phyloP scores from a whole-genome alignment of 2,888 invertebrate genomes.

The Papilio elwesi region DNA sequence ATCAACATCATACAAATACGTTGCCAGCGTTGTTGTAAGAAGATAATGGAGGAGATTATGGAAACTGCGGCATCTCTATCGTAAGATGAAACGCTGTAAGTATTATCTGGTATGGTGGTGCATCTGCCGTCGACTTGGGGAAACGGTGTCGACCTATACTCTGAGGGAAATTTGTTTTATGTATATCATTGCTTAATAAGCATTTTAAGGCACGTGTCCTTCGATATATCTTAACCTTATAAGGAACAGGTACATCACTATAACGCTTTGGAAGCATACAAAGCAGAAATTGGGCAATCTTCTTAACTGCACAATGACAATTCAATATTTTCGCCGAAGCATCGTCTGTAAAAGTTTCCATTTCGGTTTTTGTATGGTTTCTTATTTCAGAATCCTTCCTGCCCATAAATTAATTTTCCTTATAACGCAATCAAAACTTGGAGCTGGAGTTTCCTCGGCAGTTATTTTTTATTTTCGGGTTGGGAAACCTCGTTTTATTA shows the following conservation, averaged over 20 bases:
- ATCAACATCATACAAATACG: too few species aligned
- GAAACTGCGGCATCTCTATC: too few species aligned
- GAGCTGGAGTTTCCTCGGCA: slow-evolving; percentile 11
- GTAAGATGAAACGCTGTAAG: too few species aligned
- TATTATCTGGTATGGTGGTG: too few species aligned
- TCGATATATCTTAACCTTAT: background rate
- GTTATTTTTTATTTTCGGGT: slow-evolving; percentile 23
- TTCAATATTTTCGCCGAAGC: slow-evolving; percentile 64
- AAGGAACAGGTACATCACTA: slow-evolving; percentile 50
- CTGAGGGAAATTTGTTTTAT: too few species aligned
- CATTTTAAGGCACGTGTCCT: background rate
- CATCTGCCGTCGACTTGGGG: too few species aligned
- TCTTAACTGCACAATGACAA: slow-evolving; percentile 68
- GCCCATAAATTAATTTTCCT: slow-evolving; percentile 38
- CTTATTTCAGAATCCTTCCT: slow-evolving; percentile 26
- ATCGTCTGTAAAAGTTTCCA: slow-evolving; percentile 42
- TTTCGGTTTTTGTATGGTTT: slow-evolving; percentile 36
- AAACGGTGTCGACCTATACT: too few species aligned
- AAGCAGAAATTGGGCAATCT: slow-evolving; percentile 72
- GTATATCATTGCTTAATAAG: background rate
- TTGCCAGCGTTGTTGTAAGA: too few species aligned
- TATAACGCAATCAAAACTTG: slow-evolving; percentile 38
- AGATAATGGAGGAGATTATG: too few species aligned
- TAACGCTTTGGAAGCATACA: slow-evolving; percentile 53
- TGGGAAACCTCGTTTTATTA: slow-evolving; percentile 17